Evolutionary conservation across 2,113 vertebrate genomes (phyloP).

Genomic region (Rhinopomastus cyanomelas): DNA sequence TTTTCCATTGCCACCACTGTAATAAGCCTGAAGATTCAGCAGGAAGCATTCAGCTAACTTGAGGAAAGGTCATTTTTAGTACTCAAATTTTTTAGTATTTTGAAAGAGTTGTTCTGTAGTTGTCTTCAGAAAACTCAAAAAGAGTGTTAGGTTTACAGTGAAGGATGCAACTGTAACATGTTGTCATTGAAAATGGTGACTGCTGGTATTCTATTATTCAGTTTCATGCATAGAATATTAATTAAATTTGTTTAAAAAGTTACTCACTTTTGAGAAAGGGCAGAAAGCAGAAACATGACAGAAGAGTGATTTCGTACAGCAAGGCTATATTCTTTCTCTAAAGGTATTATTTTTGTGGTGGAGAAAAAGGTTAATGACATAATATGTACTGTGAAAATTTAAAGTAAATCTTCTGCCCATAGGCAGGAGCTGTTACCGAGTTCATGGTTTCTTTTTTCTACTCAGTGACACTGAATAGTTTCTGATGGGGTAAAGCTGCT

Average conservation of each 20-base stretch:
- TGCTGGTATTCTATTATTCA: not conserved
- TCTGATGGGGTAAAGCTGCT: not conserved
- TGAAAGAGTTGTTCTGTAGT: not conserved
- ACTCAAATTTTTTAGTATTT: not conserved
- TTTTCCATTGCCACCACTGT: not conserved
- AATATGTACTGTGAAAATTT: constrained; percentile 20
- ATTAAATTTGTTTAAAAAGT: not conserved
- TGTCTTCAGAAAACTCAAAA: not conserved
- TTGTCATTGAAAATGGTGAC: not conserved
- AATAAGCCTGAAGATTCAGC: not conserved
- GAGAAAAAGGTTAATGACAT: not conserved
- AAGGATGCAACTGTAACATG: not conserved
- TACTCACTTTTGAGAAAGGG: not conserved
- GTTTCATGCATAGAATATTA: not conserved
- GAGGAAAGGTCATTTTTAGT: not conserved
- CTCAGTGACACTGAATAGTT: not conserved
- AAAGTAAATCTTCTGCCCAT: not conserved
- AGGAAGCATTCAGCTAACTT: not conserved
- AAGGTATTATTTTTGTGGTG: not conserved
- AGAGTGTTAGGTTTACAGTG: not conserved
- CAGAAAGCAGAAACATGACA: not conserved
- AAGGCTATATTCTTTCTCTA: not conserved
- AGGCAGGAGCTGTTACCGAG: not conserved
- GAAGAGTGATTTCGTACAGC: not conserved
- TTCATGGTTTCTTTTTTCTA: not conserved